A percentile compares a stretch with the other conserved stretches of the same genome.
phyloP scores from a whole-genome alignment of 2,797 vertebrate genomes.

The Gallirallus australis region DNA sequence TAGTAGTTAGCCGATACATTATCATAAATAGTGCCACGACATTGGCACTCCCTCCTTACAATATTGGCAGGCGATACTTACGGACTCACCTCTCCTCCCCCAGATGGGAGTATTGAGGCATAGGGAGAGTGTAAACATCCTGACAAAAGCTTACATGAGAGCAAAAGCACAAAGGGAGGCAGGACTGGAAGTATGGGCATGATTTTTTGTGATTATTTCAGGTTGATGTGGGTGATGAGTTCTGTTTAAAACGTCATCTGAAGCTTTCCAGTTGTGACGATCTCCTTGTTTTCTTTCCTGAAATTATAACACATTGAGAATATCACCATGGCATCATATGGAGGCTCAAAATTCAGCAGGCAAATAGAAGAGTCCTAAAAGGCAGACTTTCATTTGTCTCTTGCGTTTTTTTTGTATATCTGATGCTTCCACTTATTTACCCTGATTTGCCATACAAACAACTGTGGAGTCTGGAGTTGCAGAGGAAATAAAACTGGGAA shows the following conservation, averaged over 20 bases:
- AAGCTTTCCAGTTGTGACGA: neutral
- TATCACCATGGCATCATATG: fast-evolving
- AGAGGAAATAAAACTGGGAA: neutral
- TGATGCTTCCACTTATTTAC: neutral
- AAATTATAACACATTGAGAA: neutral
- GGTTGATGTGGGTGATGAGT: neutral
- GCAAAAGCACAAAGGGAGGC: neutral
- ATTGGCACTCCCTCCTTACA: neutral
- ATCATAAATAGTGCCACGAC: neutral
- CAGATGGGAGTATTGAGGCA: neutral
- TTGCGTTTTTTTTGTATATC: neutral
- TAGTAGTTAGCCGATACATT: neutral
- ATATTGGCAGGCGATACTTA: constrained; percentile 12
- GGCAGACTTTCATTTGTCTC: neutral
- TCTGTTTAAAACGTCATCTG: neutral
- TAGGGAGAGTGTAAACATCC: neutral
- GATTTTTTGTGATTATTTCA: neutral
- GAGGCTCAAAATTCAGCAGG: neutral
- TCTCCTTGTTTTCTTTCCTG: neutral
- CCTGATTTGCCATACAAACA: neutral
- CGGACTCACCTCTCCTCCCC: constrained; percentile 4
- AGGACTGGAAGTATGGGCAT: neutral
- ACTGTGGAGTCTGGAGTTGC: neutral
- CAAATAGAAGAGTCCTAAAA: neutral
- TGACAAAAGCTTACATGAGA: neutral